phyloP scores from a whole-genome alignment of 1,140 invertebrate genomes.

The Heliconius congener region DNA sequence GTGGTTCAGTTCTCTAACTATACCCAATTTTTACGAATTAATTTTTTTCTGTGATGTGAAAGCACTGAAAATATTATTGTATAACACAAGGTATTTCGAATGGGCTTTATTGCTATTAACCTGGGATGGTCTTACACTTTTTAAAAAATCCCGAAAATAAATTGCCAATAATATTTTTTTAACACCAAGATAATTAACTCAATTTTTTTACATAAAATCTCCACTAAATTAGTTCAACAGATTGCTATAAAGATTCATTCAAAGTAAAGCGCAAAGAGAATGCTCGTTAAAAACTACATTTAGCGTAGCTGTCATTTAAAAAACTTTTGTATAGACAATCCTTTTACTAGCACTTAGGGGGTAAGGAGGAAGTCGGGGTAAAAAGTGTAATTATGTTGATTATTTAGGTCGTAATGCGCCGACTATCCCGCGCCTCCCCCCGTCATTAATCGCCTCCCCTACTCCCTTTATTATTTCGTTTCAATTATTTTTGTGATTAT shows the following conservation, averaged over 20 bases:
- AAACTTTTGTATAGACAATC: slow-evolving; percentile 62
- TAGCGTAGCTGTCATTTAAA: slow-evolving; percentile 42
- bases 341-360: slow-evolving; percentile 66
- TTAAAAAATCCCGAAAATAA: background rate
- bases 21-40: too few species aligned
- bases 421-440: slow-evolving; percentile 66
- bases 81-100: too few species aligned
- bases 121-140: background rate
- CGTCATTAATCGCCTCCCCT: slow-evolving; percentile 71
- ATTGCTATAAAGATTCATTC: slow-evolving; percentile 17
- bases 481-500: slow-evolving; percentile 82
- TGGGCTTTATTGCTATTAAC: too few species aligned
- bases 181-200: background rate
- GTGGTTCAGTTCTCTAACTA: too few species aligned
- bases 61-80: too few species aligned
- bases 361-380: slow-evolving; percentile 69
- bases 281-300: slow-evolving; percentile 21
- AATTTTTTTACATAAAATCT: background rate
- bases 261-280: slow-evolving; percentile 18
- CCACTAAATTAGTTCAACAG: background rate
- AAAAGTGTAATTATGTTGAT: slow-evolving; percentile 82
- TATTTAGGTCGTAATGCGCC: slow-evolving; percentile 79
- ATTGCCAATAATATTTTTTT: background rate
- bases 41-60: too few species aligned
- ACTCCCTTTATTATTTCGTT: slow-evolving; percentile 79